These are phyloP conservation scores for Drosophila kuntzei DNA, from an alignment of 2,888 invertebrate genomes.

Conservation along the genomic window DNA sequence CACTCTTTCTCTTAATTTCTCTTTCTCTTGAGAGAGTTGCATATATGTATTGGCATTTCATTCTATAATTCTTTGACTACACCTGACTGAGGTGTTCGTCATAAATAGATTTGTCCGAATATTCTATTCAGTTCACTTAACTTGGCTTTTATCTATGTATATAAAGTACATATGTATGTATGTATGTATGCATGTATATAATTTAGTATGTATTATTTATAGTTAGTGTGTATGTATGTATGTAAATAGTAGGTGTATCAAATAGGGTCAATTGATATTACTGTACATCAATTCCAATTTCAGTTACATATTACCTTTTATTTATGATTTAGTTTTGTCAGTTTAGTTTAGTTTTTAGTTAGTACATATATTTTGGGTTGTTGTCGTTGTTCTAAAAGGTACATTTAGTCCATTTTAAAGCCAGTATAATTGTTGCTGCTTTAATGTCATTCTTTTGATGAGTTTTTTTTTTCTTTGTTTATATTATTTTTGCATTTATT, in stretches of 20 bases:
- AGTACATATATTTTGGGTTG: slow-evolving; percentile 18
- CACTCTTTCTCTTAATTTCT: background rate
- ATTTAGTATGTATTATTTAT: slow-evolving; percentile 13
- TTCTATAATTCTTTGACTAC: background rate
- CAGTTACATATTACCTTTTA: slow-evolving; percentile 12
- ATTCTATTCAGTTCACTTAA: slow-evolving; percentile 29
- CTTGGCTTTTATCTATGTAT: slow-evolving; percentile 32
- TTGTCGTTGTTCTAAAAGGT: slow-evolving; percentile 25
- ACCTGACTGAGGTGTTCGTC: background rate
- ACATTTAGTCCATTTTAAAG: slow-evolving; percentile 37
- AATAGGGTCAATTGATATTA: slow-evolving; percentile 27
- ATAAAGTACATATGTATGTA: slow-evolving; percentile 8
- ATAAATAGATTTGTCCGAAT: background rate
- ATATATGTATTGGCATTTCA: slow-evolving; percentile 11
- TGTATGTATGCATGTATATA: slow-evolving; percentile 12
- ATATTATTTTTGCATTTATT: slow-evolving; percentile 27
- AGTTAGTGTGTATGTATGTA: slow-evolving; percentile 5
- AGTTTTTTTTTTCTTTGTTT: slow-evolving; percentile 23
- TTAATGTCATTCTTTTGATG: slow-evolving; percentile 8
- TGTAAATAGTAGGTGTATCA: slow-evolving; percentile 24
- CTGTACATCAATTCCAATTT: slow-evolving; percentile 28
- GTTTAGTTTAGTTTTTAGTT: slow-evolving; percentile 6
- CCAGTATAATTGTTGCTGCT: slow-evolving; percentile 18
- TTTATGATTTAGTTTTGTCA: background rate
- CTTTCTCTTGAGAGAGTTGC: background rate